These are phyloP conservation scores for Drosophila subsilvestris DNA, from an alignment of 2,888 invertebrate genomes.

Conservation along the genomic window DNA sequence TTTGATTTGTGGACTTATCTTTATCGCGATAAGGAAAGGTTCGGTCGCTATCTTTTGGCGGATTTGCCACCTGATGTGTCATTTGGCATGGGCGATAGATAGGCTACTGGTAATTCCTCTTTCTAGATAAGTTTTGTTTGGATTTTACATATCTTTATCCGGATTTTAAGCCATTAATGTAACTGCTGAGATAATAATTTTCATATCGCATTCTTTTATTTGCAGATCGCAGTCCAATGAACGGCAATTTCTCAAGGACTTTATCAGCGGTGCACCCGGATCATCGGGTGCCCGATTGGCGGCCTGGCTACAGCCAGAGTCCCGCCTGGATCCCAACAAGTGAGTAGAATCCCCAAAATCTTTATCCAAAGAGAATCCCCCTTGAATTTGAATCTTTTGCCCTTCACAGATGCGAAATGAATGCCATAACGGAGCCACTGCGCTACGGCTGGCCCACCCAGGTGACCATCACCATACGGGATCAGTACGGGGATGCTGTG, in stretches of 20 bases:
- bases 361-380: background rate
- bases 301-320: constrained; percentile 97
- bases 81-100: too few relatives aligned
- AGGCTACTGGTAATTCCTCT: too few relatives aligned
- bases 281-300: constrained; percentile 96
- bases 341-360: constrained; percentile 33
- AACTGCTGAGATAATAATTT: background rate
- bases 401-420: constrained; percentile 89
- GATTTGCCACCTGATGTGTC: too few relatives aligned
- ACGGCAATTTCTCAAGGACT: constrained; percentile 95
- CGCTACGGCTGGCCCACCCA: constrained; percentile 94
- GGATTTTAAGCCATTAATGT: background rate
- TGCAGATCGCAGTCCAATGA: constrained; percentile 94
- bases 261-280: constrained; percentile 93
- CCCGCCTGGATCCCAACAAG: constrained; percentile 92
- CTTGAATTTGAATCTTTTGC: background rate
- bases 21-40: too few relatives aligned
- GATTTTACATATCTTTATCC: background rate
- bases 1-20: too few relatives aligned
- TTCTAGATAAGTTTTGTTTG: too few relatives aligned
- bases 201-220: background rate
- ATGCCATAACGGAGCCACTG: constrained; percentile 89
- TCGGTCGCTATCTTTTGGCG: too few relatives aligned
- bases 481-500: constrained; percentile 96
- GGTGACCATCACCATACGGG: constrained; percentile 91